These are phyloP conservation scores for Geophilus truncorum DNA, from an alignment of 2,888 invertebrate species.

Conservation along the genomic window DNA sequence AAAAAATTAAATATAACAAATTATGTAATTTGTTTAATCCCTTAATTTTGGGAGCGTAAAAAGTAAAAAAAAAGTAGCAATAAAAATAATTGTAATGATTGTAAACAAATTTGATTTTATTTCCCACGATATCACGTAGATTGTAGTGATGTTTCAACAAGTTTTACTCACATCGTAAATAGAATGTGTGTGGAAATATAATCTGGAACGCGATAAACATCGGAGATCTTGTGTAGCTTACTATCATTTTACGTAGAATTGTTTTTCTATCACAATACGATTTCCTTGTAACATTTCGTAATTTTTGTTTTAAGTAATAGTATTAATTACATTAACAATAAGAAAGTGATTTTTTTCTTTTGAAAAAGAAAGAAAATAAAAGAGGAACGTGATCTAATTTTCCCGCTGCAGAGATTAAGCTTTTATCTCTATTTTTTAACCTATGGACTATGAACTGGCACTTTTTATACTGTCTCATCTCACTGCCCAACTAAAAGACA, in stretches of 20 bases:
- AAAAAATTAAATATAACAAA: background rate
- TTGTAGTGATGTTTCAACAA: background rate
- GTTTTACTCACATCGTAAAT: slow-evolving; percentile 15
- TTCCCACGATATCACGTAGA: background rate
- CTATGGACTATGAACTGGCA: slow-evolving; percentile 1
- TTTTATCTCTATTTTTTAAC: background rate
- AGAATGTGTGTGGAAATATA: background rate
- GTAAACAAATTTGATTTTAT: too few species aligned
- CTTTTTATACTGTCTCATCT: slow-evolving; percentile 13
- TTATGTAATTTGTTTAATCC: background rate
- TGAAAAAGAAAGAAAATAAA: background rate
- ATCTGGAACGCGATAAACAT: background rate
- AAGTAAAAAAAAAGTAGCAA: too few species aligned
- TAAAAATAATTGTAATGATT: too few species aligned
- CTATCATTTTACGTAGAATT: background rate
- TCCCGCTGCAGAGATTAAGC: background rate
- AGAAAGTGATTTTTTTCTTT: background rate
- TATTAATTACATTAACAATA: too few species aligned
- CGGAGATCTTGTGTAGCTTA: background rate
- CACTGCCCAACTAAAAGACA: slow-evolving; percentile 16
- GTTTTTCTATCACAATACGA: background rate
- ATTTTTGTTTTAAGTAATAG: too few species aligned
- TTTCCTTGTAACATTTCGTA: background rate
- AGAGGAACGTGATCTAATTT: background rate
- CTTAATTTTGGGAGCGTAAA: too few species aligned